Percentiles rank a stretch among this genome's conserved stretches.
Evolutionary conservation across 2,797 vertebrate genomes (phyloP).

Genomic region (Poeciliopsis paucimaculata): DNA sequence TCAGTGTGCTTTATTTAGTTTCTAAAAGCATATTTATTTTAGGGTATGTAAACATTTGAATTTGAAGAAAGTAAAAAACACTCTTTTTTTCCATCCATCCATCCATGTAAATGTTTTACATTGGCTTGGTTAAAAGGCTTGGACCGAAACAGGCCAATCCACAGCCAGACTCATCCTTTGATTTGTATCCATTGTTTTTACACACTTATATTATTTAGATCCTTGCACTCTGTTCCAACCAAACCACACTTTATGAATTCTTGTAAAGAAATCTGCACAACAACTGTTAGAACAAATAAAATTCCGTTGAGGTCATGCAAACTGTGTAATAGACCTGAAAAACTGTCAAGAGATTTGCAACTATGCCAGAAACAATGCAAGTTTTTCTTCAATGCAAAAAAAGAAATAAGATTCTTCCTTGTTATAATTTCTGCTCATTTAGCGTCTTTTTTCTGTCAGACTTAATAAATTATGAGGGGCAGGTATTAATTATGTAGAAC

Average conservation of each 20-base stretch:
- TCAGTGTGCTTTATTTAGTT: neutral
- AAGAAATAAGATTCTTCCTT: neutral
- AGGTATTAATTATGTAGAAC: conserved; percentile 61
- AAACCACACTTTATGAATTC: neutral
- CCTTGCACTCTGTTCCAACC: neutral
- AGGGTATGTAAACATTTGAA: too few species aligned
- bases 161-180: neutral
- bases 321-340: conserved; percentile 23
- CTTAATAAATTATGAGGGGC: conserved; percentile 40
- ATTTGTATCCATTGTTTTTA: neutral
- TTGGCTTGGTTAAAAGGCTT: neutral
- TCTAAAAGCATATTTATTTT: neutral
- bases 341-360: conserved; percentile 32
- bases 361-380: conserved; percentile 8
- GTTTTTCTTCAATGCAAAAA: neutral
- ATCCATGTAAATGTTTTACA: neutral
- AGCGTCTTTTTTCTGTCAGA: conserved; percentile 17
- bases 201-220: neutral
- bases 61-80: neutral
- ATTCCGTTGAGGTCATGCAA: neutral
- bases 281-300: conserved; percentile 2
- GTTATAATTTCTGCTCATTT: conserved; percentile 27
- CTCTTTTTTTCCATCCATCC: neutral
- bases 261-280: neutral
- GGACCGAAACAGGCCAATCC: neutral